Percentiles rank a stretch among this genome's conserved stretches.
Evolutionary conservation across 1,140 invertebrate species (phyloP).

Genomic region (Andricus grossulariae): DNA sequence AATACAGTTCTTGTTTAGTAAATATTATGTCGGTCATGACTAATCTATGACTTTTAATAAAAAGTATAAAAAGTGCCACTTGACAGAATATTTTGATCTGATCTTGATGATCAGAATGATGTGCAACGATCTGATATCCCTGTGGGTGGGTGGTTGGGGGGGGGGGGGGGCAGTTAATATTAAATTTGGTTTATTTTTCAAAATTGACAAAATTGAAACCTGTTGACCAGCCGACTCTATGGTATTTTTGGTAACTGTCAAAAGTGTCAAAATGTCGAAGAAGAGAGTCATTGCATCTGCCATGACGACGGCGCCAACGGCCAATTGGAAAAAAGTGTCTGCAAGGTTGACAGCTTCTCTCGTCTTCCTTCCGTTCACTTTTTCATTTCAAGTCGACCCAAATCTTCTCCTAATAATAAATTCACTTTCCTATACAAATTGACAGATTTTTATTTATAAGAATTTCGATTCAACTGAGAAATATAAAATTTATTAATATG

Average conservation of each 20-base stretch:
- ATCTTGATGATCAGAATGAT: no score
- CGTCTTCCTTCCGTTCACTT: constrained; percentile 12
- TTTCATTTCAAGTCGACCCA: neutral
- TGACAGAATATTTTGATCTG: no score
- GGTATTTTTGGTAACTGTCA: constrained; percentile 14
- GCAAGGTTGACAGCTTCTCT: constrained; percentile 22
- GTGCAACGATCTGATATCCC: no score
- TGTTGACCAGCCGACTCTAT: neutral
- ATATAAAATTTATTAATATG: no score
- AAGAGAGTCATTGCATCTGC: constrained; percentile 1
- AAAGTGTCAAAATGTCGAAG: constrained; percentile 2
- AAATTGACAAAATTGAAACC: neutral
- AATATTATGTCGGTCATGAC: no score
- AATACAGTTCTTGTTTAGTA: no score
- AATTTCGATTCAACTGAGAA: no score
- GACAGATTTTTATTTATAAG: no score
- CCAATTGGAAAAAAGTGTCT: constrained; percentile 25
- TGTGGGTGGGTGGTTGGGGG: no score
- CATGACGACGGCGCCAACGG: constrained; percentile 13
- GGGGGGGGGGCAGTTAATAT: neutral
- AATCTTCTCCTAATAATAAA: neutral
- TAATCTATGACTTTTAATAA: no score
- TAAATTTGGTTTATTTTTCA: neutral
- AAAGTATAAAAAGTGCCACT: no score
- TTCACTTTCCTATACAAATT: neutral